phyloP scores from a whole-genome alignment of 2,888 invertebrate genomes.

The Gerris lacustris region DNA sequence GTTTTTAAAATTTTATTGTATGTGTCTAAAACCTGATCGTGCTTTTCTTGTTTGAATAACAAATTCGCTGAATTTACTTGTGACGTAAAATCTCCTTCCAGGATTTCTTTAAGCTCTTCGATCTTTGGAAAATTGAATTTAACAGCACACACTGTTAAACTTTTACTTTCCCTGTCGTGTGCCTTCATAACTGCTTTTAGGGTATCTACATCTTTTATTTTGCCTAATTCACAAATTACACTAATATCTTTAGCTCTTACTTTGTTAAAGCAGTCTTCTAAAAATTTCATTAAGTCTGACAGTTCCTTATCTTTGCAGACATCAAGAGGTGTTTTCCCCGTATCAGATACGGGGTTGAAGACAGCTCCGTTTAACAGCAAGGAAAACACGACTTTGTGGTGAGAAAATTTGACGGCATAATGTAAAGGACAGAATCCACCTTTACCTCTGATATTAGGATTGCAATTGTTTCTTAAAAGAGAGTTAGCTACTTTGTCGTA shows the following conservation, averaged over 20 bases:
- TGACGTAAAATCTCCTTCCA: neutral
- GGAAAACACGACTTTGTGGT: constrained; percentile 23
- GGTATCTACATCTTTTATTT: constrained; percentile 6
- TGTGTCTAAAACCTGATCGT: neutral
- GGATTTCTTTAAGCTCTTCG: neutral
- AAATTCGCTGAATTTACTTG: neutral
- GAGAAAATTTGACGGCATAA: constrained; percentile 27
- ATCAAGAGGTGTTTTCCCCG: constrained; percentile 28
- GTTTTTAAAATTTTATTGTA: neutral
- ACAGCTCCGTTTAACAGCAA: constrained; percentile 27
- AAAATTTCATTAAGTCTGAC: neutral
- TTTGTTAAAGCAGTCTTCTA: neutral
- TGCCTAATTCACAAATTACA: constrained; percentile 1
- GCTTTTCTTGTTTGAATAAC: neutral
- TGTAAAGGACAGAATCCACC: constrained; percentile 21
- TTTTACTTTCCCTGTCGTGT: neutral
- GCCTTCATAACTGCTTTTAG: neutral
- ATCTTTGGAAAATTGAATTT: neutral
- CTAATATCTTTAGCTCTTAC: neutral
- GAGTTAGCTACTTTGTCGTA: constrained; percentile 22
- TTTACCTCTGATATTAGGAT: constrained; percentile 21
- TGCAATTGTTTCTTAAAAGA: constrained; percentile 22
- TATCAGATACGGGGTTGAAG: constrained; percentile 25
- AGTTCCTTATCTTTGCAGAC: constrained; percentile 12
- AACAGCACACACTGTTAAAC: neutral